Evolutionary conservation across 1,140 invertebrate genomes (phyloP), one percentile per base, ranked within the genome.

Genomic region (fruit fly (Drosophila melanogaster)): DNA sequence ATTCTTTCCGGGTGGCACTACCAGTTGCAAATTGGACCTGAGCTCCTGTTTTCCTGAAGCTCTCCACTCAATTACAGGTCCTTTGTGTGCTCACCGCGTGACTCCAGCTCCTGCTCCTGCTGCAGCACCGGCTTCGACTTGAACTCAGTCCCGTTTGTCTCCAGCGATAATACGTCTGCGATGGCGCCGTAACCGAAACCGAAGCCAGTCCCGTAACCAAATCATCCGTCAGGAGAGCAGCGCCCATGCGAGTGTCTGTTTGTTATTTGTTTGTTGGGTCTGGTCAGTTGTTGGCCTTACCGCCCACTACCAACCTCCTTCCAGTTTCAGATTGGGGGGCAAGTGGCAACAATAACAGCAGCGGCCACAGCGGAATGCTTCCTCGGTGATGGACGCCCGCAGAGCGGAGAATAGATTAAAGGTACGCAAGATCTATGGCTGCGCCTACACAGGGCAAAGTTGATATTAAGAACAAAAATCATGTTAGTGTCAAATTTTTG

Each of bases 51-150:
- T 70, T 76, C 53, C 57, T 62, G 81, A 46, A 47, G 10, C 65
- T 54, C 79, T 71, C 62, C 83, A 86, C 83, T 86, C 81, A 81
- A 87, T 86, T 86, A 87, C 78, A 86, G 74, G 78, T 57, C 79
- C 81, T 86, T 87, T 86, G 81, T 87, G 74, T 59, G 35, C 15
- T 19, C 55, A 15, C 40, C 22, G 7, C n/a, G n/a, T 49, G 24
- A 30, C 24, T 17, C n/a, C 30, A 30, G 7, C 7, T 30, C 30
- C 30, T 30, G 30, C 24, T 26, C 5, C 44, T 7, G 5, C 12
- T 61, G 51, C 49, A 44, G 11, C 60, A 24, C 26, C 1, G 41
- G 17, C 14, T 8, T 24, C 14, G 22, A 11, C 24, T 69, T 58
- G 57, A 65, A 69, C 71, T 70, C 22, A 8, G 3, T 4, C 15